These are phyloP conservation scores for Sprattus sprattus DNA, from an alignment of 2,113 vertebrate genomes.

Conservation along the genomic window DNA sequence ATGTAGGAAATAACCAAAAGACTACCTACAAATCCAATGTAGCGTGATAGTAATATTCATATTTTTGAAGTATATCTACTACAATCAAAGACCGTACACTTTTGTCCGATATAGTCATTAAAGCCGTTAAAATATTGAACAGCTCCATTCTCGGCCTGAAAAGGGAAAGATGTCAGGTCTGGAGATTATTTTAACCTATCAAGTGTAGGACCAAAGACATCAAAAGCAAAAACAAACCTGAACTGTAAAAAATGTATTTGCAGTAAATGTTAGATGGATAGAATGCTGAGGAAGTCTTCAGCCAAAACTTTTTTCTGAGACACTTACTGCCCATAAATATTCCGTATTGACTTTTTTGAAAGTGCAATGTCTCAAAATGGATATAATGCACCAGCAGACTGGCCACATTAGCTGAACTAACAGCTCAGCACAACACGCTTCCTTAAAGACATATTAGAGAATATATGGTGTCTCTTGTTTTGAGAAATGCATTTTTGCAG, in stretches of 20 bases:
- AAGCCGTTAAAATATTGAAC: background rate
- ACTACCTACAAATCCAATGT: too few relatives aligned
- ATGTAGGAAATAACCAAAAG: too few relatives aligned
- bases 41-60: too few relatives aligned
- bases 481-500: background rate
- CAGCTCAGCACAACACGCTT: background rate
- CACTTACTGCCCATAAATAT: background rate
- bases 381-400: background rate
- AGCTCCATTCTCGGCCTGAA: background rate
- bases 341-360: background rate
- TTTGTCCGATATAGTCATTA: background rate
- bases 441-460: background rate
- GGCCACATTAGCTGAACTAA: background rate
- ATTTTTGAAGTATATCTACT: background rate
- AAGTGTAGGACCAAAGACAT: background rate
- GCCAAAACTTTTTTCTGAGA: background rate
- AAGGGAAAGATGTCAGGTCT: background rate
- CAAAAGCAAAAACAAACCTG: background rate
- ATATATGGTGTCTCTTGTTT: background rate
- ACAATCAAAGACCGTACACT: background rate
- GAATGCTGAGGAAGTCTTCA: background rate
- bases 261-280: background rate
- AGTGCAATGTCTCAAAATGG: background rate
- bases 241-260: background rate
- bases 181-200: background rate